Evolutionary conservation across 1,140 invertebrate genomes (phyloP).

Genomic region (Magallana gigas): DNA sequence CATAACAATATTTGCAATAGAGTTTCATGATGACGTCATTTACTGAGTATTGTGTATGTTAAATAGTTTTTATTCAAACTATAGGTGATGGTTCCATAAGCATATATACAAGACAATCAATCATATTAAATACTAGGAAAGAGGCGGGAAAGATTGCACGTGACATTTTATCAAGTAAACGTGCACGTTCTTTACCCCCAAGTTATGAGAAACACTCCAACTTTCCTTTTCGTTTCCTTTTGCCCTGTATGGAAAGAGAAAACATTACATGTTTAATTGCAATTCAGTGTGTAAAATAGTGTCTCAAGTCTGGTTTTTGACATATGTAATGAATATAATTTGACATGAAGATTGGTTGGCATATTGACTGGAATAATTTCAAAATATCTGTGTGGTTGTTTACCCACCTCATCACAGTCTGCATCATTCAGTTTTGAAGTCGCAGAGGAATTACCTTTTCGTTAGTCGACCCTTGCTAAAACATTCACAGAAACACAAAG

Average conservation of each 20-base stretch:
- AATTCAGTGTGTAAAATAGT: no score
- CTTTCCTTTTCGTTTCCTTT: no score
- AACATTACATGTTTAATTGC: background rate
- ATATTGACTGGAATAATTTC: no score
- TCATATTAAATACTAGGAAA: conserved; percentile 89
- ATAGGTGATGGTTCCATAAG: conserved; percentile 52
- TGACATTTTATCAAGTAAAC: conserved; percentile 58
- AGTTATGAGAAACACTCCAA: background rate
- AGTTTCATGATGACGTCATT: no score
- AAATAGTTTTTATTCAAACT: background rate
- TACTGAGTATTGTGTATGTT: no score
- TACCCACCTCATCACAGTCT: background rate
- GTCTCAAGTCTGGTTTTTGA: no score
- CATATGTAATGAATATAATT: no score
- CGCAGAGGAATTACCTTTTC: background rate
- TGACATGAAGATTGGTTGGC: no score
- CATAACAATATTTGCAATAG: no score
- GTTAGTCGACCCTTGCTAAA: conserved; percentile 60
- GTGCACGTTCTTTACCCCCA: conserved; percentile 46
- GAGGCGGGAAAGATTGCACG: conserved; percentile 91
- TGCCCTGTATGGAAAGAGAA: no score
- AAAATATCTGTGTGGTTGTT: no score
- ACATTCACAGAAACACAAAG: conserved; percentile 77
- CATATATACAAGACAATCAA: conserved; percentile 61
- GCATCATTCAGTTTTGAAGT: background rate